phyloP scores from a whole-genome alignment of 2,113 vertebrate genomes.

The Paedocypris sp. region DNA sequence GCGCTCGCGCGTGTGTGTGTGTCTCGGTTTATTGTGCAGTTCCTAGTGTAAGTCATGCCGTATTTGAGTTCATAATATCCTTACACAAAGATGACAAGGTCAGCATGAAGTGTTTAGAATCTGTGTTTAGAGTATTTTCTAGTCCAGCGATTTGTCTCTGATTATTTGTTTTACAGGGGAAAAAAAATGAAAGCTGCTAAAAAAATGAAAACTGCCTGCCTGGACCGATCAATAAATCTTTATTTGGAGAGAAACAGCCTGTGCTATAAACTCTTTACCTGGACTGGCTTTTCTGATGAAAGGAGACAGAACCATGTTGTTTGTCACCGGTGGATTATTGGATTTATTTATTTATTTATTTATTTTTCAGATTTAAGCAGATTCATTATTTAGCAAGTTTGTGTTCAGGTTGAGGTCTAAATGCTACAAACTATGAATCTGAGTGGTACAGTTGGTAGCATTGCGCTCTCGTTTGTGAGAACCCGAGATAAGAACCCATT shows the following conservation, averaged over 20 bases:
- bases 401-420: too few species aligned
- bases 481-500: too few species aligned
- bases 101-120: neutral
- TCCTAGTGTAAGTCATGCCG: too few species aligned
- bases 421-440: too few species aligned
- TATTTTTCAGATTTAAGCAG: too few species aligned
- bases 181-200: conserved; percentile 41
- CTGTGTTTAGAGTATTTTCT: neutral
- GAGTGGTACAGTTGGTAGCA: too few species aligned
- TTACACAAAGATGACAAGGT: too few species aligned
- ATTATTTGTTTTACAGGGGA: conserved; percentile 39
- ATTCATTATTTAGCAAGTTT: too few species aligned
- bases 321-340: neutral
- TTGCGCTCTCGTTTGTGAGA: too few species aligned
- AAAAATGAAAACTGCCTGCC: conserved; percentile 39
- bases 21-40: too few species aligned
- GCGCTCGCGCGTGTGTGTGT: too few species aligned
- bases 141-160: conserved; percentile 21
- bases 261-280: neutral
- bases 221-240: conserved; percentile 49
- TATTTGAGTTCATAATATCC: too few species aligned
- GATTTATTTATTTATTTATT: neutral
- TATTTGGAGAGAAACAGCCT: conserved; percentile 18
- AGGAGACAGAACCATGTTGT: neutral
- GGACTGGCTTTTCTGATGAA: neutral